Conservation (phyloP, 2,113 vertebrate species). For the Reinhardtius hippoglossoides region DNA sequence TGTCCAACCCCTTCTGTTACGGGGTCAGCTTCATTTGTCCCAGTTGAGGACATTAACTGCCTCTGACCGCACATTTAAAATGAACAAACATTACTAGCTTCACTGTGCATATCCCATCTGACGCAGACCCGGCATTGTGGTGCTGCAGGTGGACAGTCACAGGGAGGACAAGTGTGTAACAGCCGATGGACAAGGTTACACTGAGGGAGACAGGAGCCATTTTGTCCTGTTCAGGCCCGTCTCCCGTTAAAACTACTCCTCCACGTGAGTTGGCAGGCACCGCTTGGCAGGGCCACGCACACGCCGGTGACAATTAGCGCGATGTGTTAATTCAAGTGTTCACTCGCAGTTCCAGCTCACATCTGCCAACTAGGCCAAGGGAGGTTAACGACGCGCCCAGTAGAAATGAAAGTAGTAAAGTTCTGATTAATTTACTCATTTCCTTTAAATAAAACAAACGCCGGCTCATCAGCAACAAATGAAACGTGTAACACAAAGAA, state of each 20-base stretch:
- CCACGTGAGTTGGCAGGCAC: constrained; percentile 6
- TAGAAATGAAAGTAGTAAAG: too few relatives aligned
- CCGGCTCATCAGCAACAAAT: too few relatives aligned
- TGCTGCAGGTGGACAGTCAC: neutral
- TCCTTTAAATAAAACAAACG: too few relatives aligned
- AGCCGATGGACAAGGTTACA: constrained; percentile 62
- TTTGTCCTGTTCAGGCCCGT: constrained; percentile 38
- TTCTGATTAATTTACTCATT: too few relatives aligned
- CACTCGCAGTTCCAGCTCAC: neutral
- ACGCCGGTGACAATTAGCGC: constrained; percentile 30
- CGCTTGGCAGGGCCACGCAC: constrained; percentile 27
- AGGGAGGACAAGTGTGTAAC: neutral
- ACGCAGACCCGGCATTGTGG: neutral
- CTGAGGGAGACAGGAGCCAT: constrained; percentile 52
- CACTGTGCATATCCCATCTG: neutral
- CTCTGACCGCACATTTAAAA: neutral
- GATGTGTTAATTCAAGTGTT: constrained; percentile 22
- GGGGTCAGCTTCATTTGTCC: neutral
- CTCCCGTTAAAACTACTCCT: constrained; percentile 18
- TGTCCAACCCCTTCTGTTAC: too few relatives aligned
- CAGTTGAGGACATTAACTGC: neutral
- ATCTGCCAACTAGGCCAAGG: constrained; percentile 21
- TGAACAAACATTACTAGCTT: neutral
- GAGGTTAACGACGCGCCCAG: neutral
- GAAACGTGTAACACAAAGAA: neutral